phyloP scores from a whole-genome alignment of 2,113 vertebrate species.

The Arizona elegans region DNA sequence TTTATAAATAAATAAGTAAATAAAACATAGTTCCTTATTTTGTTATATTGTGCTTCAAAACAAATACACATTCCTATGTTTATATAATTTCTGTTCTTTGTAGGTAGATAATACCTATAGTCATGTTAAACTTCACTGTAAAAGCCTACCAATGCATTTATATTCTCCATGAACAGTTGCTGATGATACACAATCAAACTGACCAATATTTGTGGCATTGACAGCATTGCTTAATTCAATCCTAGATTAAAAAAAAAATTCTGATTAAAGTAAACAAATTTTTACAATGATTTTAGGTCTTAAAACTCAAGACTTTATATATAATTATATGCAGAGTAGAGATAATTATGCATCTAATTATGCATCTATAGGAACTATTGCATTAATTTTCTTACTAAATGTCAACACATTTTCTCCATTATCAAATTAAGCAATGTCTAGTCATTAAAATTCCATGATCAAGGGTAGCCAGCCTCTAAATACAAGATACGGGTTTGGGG shows the following conservation, averaged over 20 bases:
- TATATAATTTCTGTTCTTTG: constrained; percentile 14
- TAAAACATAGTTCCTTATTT: neutral
- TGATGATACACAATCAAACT: constrained; percentile 22
- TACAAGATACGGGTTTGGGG: neutral
- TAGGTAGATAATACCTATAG: neutral
- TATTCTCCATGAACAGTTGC: constrained; percentile 19
- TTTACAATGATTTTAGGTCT: neutral
- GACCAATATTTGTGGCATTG: constrained; percentile 26
- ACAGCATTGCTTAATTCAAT: constrained; percentile 21
- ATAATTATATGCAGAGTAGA: neutral
- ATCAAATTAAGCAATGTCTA: neutral
- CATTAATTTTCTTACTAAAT: neutral
- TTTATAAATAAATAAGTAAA: neutral
- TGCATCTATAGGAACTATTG: neutral
- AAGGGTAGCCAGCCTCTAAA: neutral
- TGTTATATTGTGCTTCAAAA: neutral
- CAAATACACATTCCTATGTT: neutral
- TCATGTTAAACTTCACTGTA: neutral
- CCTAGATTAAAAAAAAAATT: constrained; percentile 32
- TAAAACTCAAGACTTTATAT: neutral
- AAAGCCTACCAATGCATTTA: constrained; percentile 59
- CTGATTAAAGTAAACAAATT: neutral
- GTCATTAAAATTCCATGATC: neutral
- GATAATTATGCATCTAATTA: neutral
- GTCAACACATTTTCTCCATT: neutral